phyloP scores from a whole-genome alignment of 2,113 vertebrate species.

The Actenoides lindsayi region DNA sequence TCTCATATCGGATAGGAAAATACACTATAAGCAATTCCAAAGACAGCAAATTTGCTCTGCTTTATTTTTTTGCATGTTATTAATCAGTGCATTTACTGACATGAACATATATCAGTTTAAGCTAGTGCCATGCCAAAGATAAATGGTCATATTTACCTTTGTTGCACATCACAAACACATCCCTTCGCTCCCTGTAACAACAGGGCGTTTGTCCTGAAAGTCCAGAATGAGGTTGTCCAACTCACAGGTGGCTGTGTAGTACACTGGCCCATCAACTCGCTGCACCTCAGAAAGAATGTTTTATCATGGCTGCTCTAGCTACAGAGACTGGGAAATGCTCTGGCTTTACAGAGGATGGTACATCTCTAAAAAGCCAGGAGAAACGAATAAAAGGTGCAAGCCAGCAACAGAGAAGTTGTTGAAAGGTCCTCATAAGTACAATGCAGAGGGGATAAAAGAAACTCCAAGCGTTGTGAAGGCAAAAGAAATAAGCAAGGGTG shows the following conservation, averaged over 20 bases:
- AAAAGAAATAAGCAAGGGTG: background rate
- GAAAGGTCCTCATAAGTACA: background rate
- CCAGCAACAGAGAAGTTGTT: background rate
- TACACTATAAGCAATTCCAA: background rate
- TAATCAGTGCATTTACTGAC: background rate
- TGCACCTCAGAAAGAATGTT: background rate
- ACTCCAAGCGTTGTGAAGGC: background rate
- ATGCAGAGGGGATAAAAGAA: background rate
- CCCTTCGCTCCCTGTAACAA: background rate
- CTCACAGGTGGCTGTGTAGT: rapidly evolving
- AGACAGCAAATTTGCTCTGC: background rate
- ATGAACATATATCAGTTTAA: background rate
- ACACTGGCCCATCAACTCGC: rapidly evolving
- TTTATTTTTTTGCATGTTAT: background rate
- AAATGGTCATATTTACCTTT: background rate
- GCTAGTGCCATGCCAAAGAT: background rate
- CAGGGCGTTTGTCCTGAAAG: background rate
- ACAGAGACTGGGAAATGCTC: background rate
- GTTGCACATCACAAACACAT: background rate
- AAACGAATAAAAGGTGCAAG: background rate
- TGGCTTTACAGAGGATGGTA: background rate
- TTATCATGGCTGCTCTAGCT: background rate
- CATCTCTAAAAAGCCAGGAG: background rate
- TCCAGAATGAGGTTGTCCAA: background rate
- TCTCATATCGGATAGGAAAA: background rate